Base-by-base conservation (phyloP, 2,888 invertebrate species). In the Frankliniella intonsa region DNA sequence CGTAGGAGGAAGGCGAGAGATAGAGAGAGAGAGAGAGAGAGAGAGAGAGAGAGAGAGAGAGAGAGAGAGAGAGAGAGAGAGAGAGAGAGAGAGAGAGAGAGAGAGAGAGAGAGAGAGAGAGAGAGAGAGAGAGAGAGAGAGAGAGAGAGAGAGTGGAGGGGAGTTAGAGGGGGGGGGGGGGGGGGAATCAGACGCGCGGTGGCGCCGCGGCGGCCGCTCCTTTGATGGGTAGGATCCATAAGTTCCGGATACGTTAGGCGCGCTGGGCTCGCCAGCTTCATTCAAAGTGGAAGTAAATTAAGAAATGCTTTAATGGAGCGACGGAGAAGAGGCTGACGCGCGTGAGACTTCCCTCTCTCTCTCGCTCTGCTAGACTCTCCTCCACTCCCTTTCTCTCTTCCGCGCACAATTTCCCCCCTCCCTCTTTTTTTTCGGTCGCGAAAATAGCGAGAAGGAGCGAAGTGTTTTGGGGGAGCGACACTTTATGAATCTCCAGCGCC, bases 201-300 rank as follows among this genome's bases (percentile, higher is more conserved):
- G 55, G 14, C 55, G 14, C 55, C 55, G 14, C 55, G 14, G 14
- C 55, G 14, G 14, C 55, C 55, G 55, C 55, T 19, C n/a, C n/a
- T 65, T 65, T n/a, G 55, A 55, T 55, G 38, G 38, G 38, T 38
- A 38, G 38, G 5, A 38, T 38, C 38, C 65, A 65, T 65, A 17
- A 65, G 65, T n/a, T n/a, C 65, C 65, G 65, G 65, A 65, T 65
- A 65, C 65, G n/a, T 65, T 65, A 65, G 65, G 65, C 65, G 65
- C 9, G 65, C 65, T 55, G 55, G 17, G 55, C 55, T 8, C 55
- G 9, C 65, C n/a, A 65, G 65, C n/a, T 65, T 65, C 65, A 65
- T 65, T 65, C 65, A 65, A 65, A 65, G 65, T n/a, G 7, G 65
- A 65, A n/a, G 65, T 65, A 65, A 65, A 65, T 65, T 65, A 65